These are phyloP conservation scores for mouse (Mus musculus) DNA, from an alignment of 2,113 vertebrate genomes.

Conservation along the genomic window GRCm39 chr2:119798501-119799000, in stretches of 20 bases:
- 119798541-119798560: not conserved
- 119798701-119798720: not conserved
- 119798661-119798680: not conserved
- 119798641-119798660: not conserved
- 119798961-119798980: slow-evolving; percentile 30
- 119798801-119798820: slow-evolving; percentile 49
- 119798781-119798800: slow-evolving; percentile 27
- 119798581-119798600: not conserved
- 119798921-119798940: slow-evolving; percentile 16
- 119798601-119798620: not conserved
- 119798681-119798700: not conserved
- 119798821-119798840: slow-evolving; percentile 60
- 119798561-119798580: not conserved
- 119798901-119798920: slow-evolving; percentile 38
- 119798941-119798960: slow-evolving; percentile 59
- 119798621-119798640: not conserved
- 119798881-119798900: not conserved
- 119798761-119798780: slow-evolving; percentile 50
- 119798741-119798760: slow-evolving; percentile 24
- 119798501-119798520: slow-evolving; percentile 33
- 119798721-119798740: slow-evolving; percentile 40
- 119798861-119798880: slow-evolving; percentile 58
- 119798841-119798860: slow-evolving; percentile 13
- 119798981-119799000: not conserved
- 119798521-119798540: slow-evolving; percentile 18